Conservation (phyloP, 2,797 vertebrate genomes). For the Nasua narica region DNA sequence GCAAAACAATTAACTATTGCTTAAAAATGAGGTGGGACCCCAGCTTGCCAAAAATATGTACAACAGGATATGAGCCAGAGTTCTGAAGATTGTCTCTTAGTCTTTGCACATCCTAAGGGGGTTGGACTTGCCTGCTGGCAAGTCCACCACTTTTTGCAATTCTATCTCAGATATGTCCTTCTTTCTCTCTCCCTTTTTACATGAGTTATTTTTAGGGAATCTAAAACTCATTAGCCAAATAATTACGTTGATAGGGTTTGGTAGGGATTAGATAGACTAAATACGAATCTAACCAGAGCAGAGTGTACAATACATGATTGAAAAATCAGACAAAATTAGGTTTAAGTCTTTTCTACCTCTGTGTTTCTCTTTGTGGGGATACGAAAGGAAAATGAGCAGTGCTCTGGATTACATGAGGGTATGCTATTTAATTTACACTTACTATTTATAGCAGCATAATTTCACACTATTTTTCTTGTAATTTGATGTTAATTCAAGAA, state of each 20-base stretch:
- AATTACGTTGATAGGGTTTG: neutral
- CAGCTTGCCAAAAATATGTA: neutral
- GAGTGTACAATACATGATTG: neutral
- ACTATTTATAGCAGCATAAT: neutral
- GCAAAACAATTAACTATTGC: neutral
- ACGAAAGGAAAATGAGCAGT: neutral
- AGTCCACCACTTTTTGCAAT: neutral
- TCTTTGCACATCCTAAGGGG: neutral
- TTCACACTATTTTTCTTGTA: neutral
- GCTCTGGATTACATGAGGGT: neutral
- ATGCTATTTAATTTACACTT: neutral
- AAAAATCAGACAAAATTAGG: neutral
- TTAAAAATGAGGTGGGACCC: neutral
- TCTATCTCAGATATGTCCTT: neutral
- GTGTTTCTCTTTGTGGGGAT: neutral
- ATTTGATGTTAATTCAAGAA: neutral
- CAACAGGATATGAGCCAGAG: neutral
- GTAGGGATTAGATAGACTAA: neutral
- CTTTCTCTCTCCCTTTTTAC: neutral
- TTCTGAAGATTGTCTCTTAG: neutral
- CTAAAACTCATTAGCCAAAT: neutral
- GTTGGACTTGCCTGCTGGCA: neutral
- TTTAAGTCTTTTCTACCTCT: neutral
- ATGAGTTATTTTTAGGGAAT: neutral
- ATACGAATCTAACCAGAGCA: neutral